Conservation (phyloP, 2,797 vertebrate species). For the Cryptoblepharus egeriae region DNA sequence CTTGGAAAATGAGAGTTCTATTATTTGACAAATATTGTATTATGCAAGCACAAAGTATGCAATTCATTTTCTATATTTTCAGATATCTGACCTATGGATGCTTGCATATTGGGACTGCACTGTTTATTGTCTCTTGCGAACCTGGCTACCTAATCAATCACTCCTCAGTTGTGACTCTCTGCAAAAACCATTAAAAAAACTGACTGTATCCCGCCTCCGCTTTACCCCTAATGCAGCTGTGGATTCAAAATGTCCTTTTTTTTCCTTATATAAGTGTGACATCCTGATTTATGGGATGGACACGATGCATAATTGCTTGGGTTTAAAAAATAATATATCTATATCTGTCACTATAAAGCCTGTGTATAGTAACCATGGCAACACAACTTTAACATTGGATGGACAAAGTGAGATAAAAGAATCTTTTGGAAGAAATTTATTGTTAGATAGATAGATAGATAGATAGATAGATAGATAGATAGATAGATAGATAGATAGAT, state of each 20-base stretch:
- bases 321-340: slow-evolving; percentile 30
- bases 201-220: not conserved
- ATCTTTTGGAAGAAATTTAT: not conserved
- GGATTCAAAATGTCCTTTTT: slow-evolving; percentile 24
- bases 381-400: slow-evolving; percentile 1
- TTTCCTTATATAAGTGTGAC: not conserved
- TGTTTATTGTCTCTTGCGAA: not conserved
- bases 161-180: slow-evolving; percentile 16
- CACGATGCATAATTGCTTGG: slow-evolving; percentile 22
- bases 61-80: not conserved
- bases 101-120: slow-evolving; percentile 7
- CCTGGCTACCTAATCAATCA: not conserved
- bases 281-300: slow-evolving; percentile 28
- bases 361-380: slow-evolving; percentile 39
- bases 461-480: too few relatives aligned
- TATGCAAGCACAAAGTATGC: not conserved
- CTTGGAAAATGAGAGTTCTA: not conserved
- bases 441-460: too few relatives aligned
- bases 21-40: not conserved
- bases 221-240: not conserved
- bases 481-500: too few relatives aligned
- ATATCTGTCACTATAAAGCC: slow-evolving; percentile 16
- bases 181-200: slow-evolving; percentile 15
- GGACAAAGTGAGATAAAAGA: slow-evolving; percentile 21
- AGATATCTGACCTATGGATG: too few relatives aligned